Conservation (phyloP, 2,888 invertebrate genomes). For the Criorhina ranunculi region DNA sequence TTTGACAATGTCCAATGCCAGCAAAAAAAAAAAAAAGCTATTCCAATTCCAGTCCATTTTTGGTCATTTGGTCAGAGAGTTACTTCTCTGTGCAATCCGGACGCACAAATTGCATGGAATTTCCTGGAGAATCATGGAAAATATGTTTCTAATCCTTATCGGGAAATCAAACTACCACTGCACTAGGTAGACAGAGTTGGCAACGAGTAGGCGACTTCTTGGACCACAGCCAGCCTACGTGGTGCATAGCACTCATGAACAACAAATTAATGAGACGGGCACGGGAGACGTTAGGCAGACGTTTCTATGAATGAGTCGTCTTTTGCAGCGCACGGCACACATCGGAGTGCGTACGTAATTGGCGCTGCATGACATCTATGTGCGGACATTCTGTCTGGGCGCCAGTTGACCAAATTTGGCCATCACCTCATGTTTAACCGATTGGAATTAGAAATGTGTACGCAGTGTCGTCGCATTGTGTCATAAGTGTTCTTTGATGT, state of each 20-base stretch:
- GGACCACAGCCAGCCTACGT: constrained; percentile 20
- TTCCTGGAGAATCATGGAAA: constrained; percentile 62
- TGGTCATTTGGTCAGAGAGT: constrained; percentile 36
- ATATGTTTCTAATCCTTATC: constrained; percentile 65
- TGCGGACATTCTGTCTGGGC: constrained; percentile 70
- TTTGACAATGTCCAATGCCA: background rate
- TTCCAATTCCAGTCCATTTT: constrained; percentile 29
- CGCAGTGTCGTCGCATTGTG: constrained; percentile 32
- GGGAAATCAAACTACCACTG: constrained; percentile 54
- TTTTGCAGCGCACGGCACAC: constrained; percentile 31
- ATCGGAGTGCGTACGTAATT: constrained; percentile 71
- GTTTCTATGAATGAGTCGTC: constrained; percentile 70
- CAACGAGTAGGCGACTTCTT: constrained; percentile 53
- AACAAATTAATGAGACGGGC: constrained; percentile 50
- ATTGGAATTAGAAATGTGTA: constrained; percentile 60
- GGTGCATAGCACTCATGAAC: constrained; percentile 15
- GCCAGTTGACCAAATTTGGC: constrained; percentile 75
- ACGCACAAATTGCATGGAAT: constrained; percentile 61
- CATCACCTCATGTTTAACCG: constrained; percentile 59
- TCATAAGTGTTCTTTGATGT: constrained; percentile 70
- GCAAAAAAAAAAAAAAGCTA: constrained; percentile 1
- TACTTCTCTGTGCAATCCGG: constrained; percentile 10
- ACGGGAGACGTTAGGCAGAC: constrained; percentile 40
- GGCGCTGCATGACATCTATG: constrained; percentile 67
- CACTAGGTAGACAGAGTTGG: constrained; percentile 38